A percentile compares a stretch with the other conserved stretches of the same genome.
Evolutionary conservation across 2,113 vertebrate species (phyloP).

Genomic region (Channa maculata): DNA sequence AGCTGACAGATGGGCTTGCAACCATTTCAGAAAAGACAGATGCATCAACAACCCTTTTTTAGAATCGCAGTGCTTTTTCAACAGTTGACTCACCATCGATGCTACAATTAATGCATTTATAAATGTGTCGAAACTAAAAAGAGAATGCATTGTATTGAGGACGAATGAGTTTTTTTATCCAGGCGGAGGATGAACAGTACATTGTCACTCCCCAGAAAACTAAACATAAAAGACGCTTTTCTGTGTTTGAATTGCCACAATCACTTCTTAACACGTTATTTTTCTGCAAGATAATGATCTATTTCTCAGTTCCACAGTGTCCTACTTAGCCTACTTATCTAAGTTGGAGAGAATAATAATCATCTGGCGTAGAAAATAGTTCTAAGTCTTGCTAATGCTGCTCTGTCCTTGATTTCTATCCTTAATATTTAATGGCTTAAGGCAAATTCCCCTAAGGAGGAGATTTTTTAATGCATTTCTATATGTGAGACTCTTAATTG

Average conservation of each 20-base stretch:
- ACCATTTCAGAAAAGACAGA: constrained; percentile 69
- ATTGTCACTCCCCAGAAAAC: constrained; percentile 66
- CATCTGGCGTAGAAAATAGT: constrained; percentile 63
- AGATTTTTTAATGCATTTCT: constrained; percentile 26
- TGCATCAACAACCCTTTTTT: constrained; percentile 63
- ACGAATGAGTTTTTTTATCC: constrained; percentile 17
- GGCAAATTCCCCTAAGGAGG: constrained; percentile 39
- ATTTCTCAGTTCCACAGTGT: constrained; percentile 63
- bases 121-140: constrained; percentile 22
- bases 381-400: constrained; percentile 57
- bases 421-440: constrained; percentile 68
- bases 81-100: constrained; percentile 43
- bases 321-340: constrained; percentile 76
- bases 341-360: constrained; percentile 58
- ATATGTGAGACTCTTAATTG: constrained; percentile 16
- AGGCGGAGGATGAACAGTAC: constrained; percentile 52
- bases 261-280: constrained; percentile 48
- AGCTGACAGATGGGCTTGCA: constrained; percentile 65
- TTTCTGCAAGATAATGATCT: constrained; percentile 71
- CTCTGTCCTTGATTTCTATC: constrained; percentile 69
- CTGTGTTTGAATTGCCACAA: constrained; percentile 55
- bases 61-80: constrained; percentile 58
- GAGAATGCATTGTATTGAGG: constrained; percentile 22
- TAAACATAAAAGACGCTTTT: constrained; percentile 65
- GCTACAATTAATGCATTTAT: constrained; percentile 48